Base-by-base conservation (phyloP, 2,888 invertebrate species). In the Netelia inedita region DNA sequence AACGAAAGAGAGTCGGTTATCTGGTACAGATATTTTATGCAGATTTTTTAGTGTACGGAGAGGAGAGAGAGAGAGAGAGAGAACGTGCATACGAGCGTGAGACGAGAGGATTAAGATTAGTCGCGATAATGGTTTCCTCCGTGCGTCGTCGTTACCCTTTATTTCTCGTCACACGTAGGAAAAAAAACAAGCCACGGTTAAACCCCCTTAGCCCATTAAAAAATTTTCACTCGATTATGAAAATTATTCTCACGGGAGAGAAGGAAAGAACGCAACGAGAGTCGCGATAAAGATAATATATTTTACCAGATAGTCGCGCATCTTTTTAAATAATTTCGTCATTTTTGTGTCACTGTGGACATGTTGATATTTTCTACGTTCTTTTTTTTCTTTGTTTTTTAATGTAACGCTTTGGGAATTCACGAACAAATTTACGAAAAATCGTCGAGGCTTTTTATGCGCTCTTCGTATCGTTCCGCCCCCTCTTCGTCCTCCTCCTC, bases 221-320 rank as follows among this genome's bases (percentile, higher is more conserved):
- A 85, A 80, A 50, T 86, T 80, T 83, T 68, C 21, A 57, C 57
- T 81, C 50, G 55, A 55, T 71, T 61, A 53, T 69, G 21, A 83
- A 55, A 71, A 78, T 71, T 73, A 68, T 79, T 46, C 19, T 5
- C 23, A n/a, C 61, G 61, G 43, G 50, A 61, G 43, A 14, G 16
- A 1, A 28, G 43, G 10, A 61, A 21, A 23, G 23, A 61, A 73
- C 46, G 50, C 21, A 50, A 46, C 0, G n/a, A 71, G 19, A 55
- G 0, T 3, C 16, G 19, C 8, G 11, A 43, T 8, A 46, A 14
- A 46, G 46, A 46, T 28, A 2, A 28, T 28, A 3, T 28, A 28
- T 5, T 28, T 28, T 28, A 28, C 5, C 28, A 28, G 28, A 28
- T 28, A 23, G 2, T 23, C 23, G 23, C 2, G 3, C 5, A 28